Conservation (phyloP, 2,888 invertebrate genomes). For the Marasmarcha lunaedactyla region DNA sequence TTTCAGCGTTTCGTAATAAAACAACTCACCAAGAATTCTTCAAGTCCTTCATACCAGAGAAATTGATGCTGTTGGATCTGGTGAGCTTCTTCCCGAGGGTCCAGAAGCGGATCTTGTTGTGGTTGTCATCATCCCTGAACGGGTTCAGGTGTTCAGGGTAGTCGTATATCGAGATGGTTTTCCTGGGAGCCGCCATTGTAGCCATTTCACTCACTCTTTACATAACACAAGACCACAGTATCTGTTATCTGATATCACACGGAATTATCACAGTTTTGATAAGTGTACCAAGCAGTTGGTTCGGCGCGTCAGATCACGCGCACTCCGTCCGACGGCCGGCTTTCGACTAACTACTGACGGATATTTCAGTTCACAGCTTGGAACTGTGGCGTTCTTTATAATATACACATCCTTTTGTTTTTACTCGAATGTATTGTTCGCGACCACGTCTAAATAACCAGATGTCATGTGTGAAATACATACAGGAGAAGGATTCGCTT, state of each 20-base stretch:
- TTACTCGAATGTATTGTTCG: no score
- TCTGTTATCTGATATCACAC: conserved; percentile 61
- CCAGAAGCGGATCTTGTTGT: conserved; percentile 74
- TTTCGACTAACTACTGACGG: conserved; percentile 2
- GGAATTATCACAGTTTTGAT: conserved; percentile 56
- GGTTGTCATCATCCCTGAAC: conserved; percentile 77
- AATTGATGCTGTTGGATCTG: conserved; percentile 73
- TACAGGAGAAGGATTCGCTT: no score
- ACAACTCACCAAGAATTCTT: conserved; percentile 74
- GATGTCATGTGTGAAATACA: no score
- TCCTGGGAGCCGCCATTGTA: conserved; percentile 55
- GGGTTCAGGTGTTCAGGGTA: conserved; percentile 84
- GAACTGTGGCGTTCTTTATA: no score
- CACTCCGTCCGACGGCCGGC: conserved; percentile 31
- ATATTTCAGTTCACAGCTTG: no score
- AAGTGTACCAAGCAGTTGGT: conserved; percentile 37
- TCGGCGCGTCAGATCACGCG: conserved; percentile 34
- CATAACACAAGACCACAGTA: conserved; percentile 58
- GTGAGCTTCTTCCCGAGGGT: conserved; percentile 63
- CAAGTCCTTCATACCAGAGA: conserved; percentile 67
- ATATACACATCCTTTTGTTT: no score
- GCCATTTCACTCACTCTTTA: conserved; percentile 47
- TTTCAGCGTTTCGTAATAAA: no score
- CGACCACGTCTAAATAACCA: no score
- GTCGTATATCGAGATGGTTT: conserved; percentile 72